phyloP scores from a whole-genome alignment of 2,888 invertebrate species.

The Platerodrilus igneus region DNA sequence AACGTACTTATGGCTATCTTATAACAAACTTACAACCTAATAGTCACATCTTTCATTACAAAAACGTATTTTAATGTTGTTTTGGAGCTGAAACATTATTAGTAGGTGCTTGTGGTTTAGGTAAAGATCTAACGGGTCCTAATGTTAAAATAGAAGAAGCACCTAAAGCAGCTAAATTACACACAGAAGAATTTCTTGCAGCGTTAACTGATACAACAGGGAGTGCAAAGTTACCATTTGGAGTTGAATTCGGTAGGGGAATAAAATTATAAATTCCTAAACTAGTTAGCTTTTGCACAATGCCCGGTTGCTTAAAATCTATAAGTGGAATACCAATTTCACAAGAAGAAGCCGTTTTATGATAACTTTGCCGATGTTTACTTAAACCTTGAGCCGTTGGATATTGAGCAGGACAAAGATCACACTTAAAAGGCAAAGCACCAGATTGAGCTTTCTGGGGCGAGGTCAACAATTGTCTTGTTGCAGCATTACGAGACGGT shows the following conservation, averaged over 20 bases:
- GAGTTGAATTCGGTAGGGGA: constrained; percentile 57
- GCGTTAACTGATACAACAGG: constrained; percentile 63
- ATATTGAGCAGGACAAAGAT: constrained; percentile 68
- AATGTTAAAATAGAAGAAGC: constrained; percentile 67
- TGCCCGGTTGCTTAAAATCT: constrained; percentile 64
- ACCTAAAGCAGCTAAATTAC: constrained; percentile 59
- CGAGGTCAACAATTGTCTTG: constrained; percentile 28
- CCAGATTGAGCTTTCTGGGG: constrained; percentile 25
- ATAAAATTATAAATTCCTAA: constrained; percentile 72
- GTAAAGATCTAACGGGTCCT: constrained; percentile 58
- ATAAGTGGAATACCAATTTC: constrained; percentile 71
- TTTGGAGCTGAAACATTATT: neutral
- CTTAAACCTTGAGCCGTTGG: constrained; percentile 56
- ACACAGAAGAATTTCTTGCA: constrained; percentile 51
- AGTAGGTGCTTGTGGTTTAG: constrained; percentile 23
- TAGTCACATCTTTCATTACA: too few species aligned
- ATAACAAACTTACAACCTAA: too few species aligned
- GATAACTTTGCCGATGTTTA: constrained; percentile 62
- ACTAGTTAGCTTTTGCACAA: constrained; percentile 58
- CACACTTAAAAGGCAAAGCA: constrained; percentile 56
- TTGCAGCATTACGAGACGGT: constrained; percentile 43
- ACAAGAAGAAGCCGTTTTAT: constrained; percentile 53
- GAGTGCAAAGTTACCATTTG: constrained; percentile 62
- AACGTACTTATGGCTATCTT: too few species aligned
- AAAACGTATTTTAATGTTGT: neutral